Percentiles rank a stretch among this genome's conserved stretches.
phyloP scores from a whole-genome alignment of 2,797 vertebrate genomes.

The Sebastes steindachneri region DNA sequence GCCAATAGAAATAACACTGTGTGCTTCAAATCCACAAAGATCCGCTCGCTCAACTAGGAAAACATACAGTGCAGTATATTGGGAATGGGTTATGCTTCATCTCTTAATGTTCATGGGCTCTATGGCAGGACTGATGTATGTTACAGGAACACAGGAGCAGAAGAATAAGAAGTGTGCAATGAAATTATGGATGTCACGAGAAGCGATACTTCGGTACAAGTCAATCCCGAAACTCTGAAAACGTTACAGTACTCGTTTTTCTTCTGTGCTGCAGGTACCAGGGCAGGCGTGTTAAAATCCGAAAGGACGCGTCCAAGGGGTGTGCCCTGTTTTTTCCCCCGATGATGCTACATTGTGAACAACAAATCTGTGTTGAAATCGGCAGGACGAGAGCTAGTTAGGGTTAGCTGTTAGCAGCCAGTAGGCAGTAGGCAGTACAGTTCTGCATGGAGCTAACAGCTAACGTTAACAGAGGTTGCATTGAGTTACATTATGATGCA shows the following conservation, averaged over 20 bases:
- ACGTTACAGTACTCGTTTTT: too few species aligned
- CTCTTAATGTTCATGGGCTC: conserved; percentile 30
- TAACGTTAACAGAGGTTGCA: neutral
- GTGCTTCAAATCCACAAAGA: conserved; percentile 58
- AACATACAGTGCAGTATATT: conserved; percentile 8
- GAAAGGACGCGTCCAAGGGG: too few species aligned
- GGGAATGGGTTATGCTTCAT: conserved; percentile 31
- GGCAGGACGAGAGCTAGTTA: neutral
- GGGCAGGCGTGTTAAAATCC: too few species aligned
- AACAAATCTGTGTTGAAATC: neutral
- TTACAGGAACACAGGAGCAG: neutral
- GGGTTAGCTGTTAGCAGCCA: too few species aligned
- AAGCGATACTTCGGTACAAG: too few species aligned
- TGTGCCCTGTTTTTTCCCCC: too few species aligned
- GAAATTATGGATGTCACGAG: neutral
- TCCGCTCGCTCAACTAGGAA: conserved; percentile 33
- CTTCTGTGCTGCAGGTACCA: too few species aligned
- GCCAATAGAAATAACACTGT: conserved; percentile 64
- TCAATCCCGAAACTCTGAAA: too few species aligned
- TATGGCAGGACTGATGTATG: neutral
- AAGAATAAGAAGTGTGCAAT: neutral
- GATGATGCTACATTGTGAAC: neutral
- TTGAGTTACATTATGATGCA: neutral
- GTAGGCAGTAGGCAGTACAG: neutral
- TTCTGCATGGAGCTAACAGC: neutral